These are phyloP conservation scores for Phlogophora meticulosa DNA, from an alignment of 2,888 invertebrate species.

Conservation along the genomic window DNA sequence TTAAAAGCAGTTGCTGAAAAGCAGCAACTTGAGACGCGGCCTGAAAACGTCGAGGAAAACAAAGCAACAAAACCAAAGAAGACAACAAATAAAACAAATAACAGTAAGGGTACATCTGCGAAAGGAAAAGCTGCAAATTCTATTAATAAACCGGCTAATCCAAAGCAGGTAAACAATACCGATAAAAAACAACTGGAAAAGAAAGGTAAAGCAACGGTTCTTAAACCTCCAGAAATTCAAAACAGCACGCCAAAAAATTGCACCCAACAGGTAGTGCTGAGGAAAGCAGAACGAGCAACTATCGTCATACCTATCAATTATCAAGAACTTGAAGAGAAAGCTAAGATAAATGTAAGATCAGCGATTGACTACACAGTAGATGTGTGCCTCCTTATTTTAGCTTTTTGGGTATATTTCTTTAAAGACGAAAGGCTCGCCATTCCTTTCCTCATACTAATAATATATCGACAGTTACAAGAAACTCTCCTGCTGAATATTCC, in stretches of 20 bases:
- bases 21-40: slow-evolving; percentile 80
- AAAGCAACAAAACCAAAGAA: slow-evolving; percentile 72
- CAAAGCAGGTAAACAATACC: slow-evolving; percentile 58
- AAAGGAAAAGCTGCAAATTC: slow-evolving; percentile 70
- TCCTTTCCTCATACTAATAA: slow-evolving; percentile 94
- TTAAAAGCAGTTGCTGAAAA: slow-evolving; percentile 91
- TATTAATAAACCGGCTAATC: slow-evolving; percentile 66
- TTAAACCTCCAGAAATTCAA: slow-evolving; percentile 63
- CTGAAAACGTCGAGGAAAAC: slow-evolving; percentile 67
- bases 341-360: slow-evolving; percentile 93
- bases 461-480: slow-evolving; percentile 94
- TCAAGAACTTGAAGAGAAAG: slow-evolving; percentile 91
- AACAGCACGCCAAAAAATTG: slow-evolving; percentile 71
- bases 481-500: slow-evolving; percentile 92
- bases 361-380: slow-evolving; percentile 94
- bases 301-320: slow-evolving; percentile 89
- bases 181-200: slow-evolving; percentile 64
- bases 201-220: slow-evolving; percentile 56
- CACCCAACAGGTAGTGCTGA: slow-evolving; percentile 80
- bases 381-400: slow-evolving; percentile 93
- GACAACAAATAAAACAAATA: slow-evolving; percentile 66
- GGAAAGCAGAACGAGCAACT: slow-evolving; percentile 85
- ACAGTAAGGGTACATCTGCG: slow-evolving; percentile 60
- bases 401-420: slow-evolving; percentile 95
- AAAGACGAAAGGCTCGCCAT: slow-evolving; percentile 95